Base-by-base conservation (phyloP, 2,888 invertebrate genomes). In the Ennomos erosarius region DNA sequence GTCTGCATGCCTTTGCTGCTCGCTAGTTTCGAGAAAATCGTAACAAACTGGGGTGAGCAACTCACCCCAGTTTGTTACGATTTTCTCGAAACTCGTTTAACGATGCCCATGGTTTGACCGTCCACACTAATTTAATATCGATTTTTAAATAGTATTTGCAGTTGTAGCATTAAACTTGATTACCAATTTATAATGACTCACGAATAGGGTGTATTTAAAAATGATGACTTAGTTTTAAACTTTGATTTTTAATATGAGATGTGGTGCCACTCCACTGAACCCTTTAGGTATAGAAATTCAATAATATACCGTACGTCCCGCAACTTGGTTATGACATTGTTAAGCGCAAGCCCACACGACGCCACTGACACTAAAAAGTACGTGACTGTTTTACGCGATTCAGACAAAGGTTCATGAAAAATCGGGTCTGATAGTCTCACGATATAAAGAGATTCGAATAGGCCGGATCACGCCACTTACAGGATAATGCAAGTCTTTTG, bases 371-470 rank as follows among this genome's bases (percentile, higher is more conserved):
- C 82, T 84, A 82, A 83, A 59, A 80, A 76, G 76, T 81, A 86
- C 85, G 86, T 86, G 86, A 85, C 86, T 79, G 79, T 79, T 83
- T 84, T 86, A 76, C 79, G 73, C 73, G 77, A 84, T 79, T 67
- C 71, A 70, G 71, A 65, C 67, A 66, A 65, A 70, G 68, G 69
- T 66, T 74, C 70, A 69, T 79, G 78, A 84, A 78, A 84, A 82
- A 84, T 82, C 72, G 80, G 57, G 71, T 70, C 71, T 69, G 79
- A 82, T 80, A 78, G 79, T 76, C 68, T 72, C 74, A 70, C 75
- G 76, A 81, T 79, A 82, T 78, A 78, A 80, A 79, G 79, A 78
- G 78, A 79, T 82, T 72, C 75, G 73, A 77, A 81, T 82, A 80
- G 79, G 79, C 69, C 73, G 76, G 79, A 81, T 84, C 79, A 77